Evolutionary conservation across 2,888 invertebrate genomes (phyloP).

Genomic region (Polietes domitor): DNA sequence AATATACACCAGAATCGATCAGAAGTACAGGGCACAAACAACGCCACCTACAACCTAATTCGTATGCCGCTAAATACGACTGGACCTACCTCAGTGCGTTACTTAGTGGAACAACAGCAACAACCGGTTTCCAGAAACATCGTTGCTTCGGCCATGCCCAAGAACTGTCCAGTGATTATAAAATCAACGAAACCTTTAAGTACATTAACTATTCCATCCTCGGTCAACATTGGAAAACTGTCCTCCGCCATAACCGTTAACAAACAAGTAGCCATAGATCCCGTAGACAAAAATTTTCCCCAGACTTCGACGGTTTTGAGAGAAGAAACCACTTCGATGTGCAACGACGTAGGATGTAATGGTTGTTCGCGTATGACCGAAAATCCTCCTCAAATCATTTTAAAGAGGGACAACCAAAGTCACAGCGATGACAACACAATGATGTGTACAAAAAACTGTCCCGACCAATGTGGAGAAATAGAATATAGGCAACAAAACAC

Average conservation of each 20-base stretch:
- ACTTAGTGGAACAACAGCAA: slow-evolving; percentile 69
- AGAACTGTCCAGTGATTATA: slow-evolving; percentile 80
- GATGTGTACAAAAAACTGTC: slow-evolving; percentile 52
- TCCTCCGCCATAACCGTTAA: slow-evolving; percentile 77
- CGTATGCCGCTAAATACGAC: slow-evolving; percentile 69
- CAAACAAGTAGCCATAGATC: slow-evolving; percentile 81
- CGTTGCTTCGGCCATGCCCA: slow-evolving; percentile 78
- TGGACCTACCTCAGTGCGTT: slow-evolving; percentile 63
- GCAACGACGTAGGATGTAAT: slow-evolving; percentile 68
- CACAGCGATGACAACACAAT: slow-evolving; percentile 52
- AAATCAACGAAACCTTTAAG: slow-evolving; percentile 75
- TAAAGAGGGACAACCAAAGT: slow-evolving; percentile 63
- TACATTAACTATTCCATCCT: slow-evolving; percentile 53
- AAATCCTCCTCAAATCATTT: slow-evolving; percentile 56
- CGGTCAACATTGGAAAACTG: slow-evolving; percentile 42
- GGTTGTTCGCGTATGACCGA: slow-evolving; percentile 60
- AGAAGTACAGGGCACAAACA: slow-evolving; percentile 16
- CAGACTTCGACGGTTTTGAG: slow-evolving; percentile 48
- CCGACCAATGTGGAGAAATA: slow-evolving; percentile 57
- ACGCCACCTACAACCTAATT: slow-evolving; percentile 69
- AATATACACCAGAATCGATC: slow-evolving; percentile 55
- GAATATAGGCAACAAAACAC: slow-evolving; percentile 70
- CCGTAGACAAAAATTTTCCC: slow-evolving; percentile 74
- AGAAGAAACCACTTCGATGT: slow-evolving; percentile 64
- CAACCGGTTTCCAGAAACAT: slow-evolving; percentile 76